Evolutionary conservation across 2,888 invertebrate species (phyloP).

Genomic region (Mesorhabditis spiculigera): DNA sequence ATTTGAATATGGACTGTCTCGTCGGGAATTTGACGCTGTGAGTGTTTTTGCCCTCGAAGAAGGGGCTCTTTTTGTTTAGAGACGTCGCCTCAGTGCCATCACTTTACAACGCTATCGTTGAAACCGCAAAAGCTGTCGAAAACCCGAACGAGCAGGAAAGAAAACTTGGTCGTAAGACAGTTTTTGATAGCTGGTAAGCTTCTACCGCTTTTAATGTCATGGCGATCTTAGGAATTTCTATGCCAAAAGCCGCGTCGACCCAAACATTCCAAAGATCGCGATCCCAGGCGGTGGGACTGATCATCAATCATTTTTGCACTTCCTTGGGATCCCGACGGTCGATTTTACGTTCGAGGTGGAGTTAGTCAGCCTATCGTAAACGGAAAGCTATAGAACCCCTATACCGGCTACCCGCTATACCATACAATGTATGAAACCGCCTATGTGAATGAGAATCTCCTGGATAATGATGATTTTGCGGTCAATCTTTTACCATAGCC

Average conservation of each 20-base stretch:
- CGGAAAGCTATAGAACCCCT: constrained; percentile 15
- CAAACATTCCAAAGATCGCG: not conserved
- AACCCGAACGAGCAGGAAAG: constrained; percentile 40
- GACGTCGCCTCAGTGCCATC: constrained; percentile 51
- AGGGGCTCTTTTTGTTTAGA: constrained; percentile 20
- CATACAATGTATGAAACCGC: constrained; percentile 56
- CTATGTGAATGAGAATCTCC: constrained; percentile 48
- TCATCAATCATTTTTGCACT: constrained; percentile 60
- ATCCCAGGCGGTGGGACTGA: constrained; percentile 62
- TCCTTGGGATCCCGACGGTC: constrained; percentile 36
- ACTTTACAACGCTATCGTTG: constrained; percentile 56
- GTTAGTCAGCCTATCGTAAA: not conserved
- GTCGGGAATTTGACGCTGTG: constrained; percentile 42
- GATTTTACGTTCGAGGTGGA: constrained; percentile 9
- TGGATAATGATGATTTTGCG: constrained; percentile 37
- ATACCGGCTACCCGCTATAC: constrained; percentile 46
- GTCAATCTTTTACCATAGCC: constrained; percentile 3
- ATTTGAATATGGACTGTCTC: constrained; percentile 60
- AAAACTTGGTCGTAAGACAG: constrained; percentile 28
- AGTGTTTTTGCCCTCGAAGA: not conserved
- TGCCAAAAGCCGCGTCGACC: constrained; percentile 12
- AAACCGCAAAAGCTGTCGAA: constrained; percentile 56
- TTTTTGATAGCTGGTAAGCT: constrained; percentile 52
- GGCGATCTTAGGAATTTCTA: constrained; percentile 13
- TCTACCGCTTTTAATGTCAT: constrained; percentile 12